Evolutionary conservation across 64 coral and sea anemone genomes (phyloP).

Genomic region (Actinia tenebrosa): DNA sequence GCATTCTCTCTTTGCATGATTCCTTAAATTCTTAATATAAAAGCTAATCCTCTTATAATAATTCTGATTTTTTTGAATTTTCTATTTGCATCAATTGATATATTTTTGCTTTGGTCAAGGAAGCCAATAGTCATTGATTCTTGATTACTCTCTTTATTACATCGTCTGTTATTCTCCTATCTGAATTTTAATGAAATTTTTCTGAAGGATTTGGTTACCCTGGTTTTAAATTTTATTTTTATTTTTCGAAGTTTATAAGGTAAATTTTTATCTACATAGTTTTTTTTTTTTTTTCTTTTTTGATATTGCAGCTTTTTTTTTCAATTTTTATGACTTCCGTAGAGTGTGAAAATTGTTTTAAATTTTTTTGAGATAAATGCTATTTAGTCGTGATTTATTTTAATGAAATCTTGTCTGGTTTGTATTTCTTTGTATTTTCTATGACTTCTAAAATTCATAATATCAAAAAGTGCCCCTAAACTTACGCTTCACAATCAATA

Average conservation of each 20-base stretch:
- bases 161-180: not conserved
- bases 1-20: not conserved
- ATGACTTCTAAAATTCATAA: no score
- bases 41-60: not conserved
- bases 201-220: not conserved
- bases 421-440: no score
- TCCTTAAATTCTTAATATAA: not conserved
- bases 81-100: not conserved
- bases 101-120: not conserved
- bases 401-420: no score
- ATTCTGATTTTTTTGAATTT: not conserved
- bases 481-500: no score
- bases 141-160: slow-evolving; percentile 10
- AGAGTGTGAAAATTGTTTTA: not conserved
- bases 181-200: slow-evolving; percentile 25
- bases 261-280: not conserved
- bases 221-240: not conserved
- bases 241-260: not conserved
- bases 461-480: no score
- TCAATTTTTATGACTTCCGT: not conserved
- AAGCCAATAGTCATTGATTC: not conserved
- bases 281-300: not conserved
- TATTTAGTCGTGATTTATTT: not conserved
- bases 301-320: not conserved
- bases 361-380: not conserved